Base-by-base conservation (phyloP, 2,888 invertebrate species). In the Uropetala carovei region DNA sequence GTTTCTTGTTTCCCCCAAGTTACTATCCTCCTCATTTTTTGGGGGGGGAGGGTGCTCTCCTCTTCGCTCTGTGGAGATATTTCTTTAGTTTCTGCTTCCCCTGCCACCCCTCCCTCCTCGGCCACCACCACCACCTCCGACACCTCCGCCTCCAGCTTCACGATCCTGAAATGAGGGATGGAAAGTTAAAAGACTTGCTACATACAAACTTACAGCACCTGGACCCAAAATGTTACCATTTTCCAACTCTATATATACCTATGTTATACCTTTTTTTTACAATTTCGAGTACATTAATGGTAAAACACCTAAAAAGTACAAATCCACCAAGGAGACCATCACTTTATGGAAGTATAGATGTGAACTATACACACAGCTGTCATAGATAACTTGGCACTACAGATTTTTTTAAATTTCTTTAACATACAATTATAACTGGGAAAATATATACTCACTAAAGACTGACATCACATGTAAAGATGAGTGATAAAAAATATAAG, bases 1-100 rank as follows among this genome's bases (percentile, higher is more conserved):
- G 93, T 92, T 93, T 93, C 92, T 91, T 92, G 81, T 82, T 92
- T 91, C 64, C 84, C 64, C 91, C n/a, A 43, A 27, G 64, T 60
- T 68, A 86, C 64, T 91, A 43, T 27, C 75, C 57, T 60, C 89
- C 68, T n/a, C 43, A 43, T 92, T 75, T 75, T 75, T 27, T 43
- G n/a, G 68, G 89, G 89, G 89, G 64, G n/a, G 68, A 64, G 89
- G 89, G 64, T 43, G 89, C 89, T 89, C 89, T 89, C 89, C 43
- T 43, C 18, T 64, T 64, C 89, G 43, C 30, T 60, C 60, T 75
- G 75, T 27, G 27, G 75, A 75, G 75, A 75, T 9, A 27, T 75
- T 43, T 16, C 56, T 27, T 83, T n/a, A 89, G 89, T 89, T 89
- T 43, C 89, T 30, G 64, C 43, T 89, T 30, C 89, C 89, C 64